These are phyloP conservation scores for Oceanites oceanicus DNA, from an alignment of 2,113 vertebrate genomes.

Conservation along the genomic window DNA sequence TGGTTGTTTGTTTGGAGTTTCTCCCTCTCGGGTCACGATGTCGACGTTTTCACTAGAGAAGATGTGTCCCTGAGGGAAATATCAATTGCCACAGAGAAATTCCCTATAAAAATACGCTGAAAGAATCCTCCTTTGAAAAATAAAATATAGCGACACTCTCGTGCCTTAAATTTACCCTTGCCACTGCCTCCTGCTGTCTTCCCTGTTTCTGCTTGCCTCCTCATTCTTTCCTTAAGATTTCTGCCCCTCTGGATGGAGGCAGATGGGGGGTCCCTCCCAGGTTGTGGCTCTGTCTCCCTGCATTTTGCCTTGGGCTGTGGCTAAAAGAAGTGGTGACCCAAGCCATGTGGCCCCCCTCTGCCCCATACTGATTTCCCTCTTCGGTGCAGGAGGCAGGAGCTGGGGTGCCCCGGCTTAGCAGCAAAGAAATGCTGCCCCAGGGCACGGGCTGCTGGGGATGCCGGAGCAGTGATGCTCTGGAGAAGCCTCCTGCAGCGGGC, in stretches of 20 bases:
- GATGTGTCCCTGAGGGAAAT: slow-evolving; percentile 65
- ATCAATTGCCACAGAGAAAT: slow-evolving; percentile 44
- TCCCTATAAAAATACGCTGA: slow-evolving; percentile 43
- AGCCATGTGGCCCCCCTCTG: not conserved
- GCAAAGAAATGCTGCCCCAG: not conserved
- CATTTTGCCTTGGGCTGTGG: not conserved
- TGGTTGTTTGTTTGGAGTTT: slow-evolving; percentile 67
- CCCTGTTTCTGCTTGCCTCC: not conserved
- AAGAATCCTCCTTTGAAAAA: slow-evolving; percentile 48
- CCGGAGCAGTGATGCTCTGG: fast-evolving
- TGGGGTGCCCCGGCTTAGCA: not conserved
- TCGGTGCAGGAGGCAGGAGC: not conserved
- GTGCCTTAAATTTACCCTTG: not conserved
- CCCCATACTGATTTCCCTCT: not conserved
- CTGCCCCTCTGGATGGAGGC: not conserved
- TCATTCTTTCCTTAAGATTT: not conserved
- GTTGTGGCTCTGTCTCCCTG: not conserved
- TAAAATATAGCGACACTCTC: not conserved
- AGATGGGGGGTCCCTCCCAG: not conserved
- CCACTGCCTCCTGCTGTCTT: not conserved
- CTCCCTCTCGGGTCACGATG: slow-evolving; percentile 60
- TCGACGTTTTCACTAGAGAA: slow-evolving; percentile 76
- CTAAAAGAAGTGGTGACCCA: not conserved
- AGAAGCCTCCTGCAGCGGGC: not conserved
- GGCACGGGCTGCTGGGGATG: not conserved